Base-by-base conservation (phyloP, 2,113 vertebrate genomes). In the Zeus faber region DNA sequence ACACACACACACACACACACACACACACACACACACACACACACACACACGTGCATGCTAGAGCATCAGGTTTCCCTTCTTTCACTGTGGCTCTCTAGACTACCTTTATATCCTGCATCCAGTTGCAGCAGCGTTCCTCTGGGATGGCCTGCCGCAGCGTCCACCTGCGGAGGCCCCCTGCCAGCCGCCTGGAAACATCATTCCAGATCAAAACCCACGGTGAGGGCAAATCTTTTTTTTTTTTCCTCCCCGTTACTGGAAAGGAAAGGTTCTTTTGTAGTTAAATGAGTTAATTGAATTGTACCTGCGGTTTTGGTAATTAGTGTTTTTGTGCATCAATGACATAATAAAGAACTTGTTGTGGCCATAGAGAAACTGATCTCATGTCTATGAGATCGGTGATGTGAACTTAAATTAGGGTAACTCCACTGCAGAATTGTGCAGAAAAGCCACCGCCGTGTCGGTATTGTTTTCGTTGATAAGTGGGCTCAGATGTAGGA, bases 161-260 rank as follows among this genome's bases (percentile, higher is more conserved):
- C 41, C 49, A 56, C 70, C 50, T 75, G 41, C 76, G 68, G 45
- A 68, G 65, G 7, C 39, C 63, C 0, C 58, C 3, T 14, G 41
- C 40, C 54, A 6, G 48, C 55, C 55, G 11, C 22, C 64, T 0
- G 64, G 72, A 39, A 2, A 39, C 77, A 0, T 76, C 85, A 39
- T 76, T 87, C 58, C 54, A 80, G 25, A 62, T 85, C 44, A 73
- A 31, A 1, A 80, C 81, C 31, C 47, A 74, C 6, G 85, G 85
- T 87, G 63, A 84, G 79, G 1, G 6, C 10, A 4, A 14, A 40
- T 5, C 7, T 21, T 5, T 20, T 20, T 18, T 10, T n/a, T n/a
- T n/a, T n/a, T n/a, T n/a, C n/a, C n/a, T n/a, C n/a, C n/a, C n/a
- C n/a, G n/a, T n/a, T n/a, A n/a, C n/a, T n/a, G n/a, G 31, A 4